Percentiles rank a stretch among this genome's conserved stretches.
These are phyloP conservation scores for Eudemis profundana DNA, from an alignment of 2,888 invertebrate species.

Conservation along the genomic window DNA sequence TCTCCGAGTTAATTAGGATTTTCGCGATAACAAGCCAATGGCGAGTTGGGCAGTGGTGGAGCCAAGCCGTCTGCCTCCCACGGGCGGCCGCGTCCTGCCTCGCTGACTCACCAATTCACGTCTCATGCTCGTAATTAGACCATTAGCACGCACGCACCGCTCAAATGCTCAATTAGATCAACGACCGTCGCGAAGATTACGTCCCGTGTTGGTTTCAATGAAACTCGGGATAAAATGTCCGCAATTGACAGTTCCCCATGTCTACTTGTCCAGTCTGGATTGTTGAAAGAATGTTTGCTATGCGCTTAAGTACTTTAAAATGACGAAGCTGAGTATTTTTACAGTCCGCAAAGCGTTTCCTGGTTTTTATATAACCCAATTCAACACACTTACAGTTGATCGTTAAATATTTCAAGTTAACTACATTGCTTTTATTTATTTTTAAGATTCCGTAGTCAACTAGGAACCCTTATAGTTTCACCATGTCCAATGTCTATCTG, in stretches of 20 bases:
- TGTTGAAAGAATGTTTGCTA: constrained; percentile 10
- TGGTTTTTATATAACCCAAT: no score
- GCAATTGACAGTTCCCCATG: constrained; percentile 64
- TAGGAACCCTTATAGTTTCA: no score
- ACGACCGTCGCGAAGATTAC: constrained; percentile 80
- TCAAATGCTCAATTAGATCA: constrained; percentile 82
- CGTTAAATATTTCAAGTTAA: no score
- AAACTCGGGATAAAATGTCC: constrained; percentile 61
- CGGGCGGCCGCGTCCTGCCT: constrained; percentile 73
- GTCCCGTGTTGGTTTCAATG: constrained; percentile 66
- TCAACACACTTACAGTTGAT: no score
- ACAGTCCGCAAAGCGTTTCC: no score
- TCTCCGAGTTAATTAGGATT: constrained; percentile 14
- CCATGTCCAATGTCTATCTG: no score
- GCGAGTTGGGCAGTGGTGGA: constrained; percentile 56
- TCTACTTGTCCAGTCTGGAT: constrained; percentile 49
- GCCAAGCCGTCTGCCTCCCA: constrained; percentile 84
- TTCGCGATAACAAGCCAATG: constrained; percentile 11
- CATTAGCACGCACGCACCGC: constrained; percentile 83
- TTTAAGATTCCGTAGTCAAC: no score
- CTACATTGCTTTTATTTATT: no score
- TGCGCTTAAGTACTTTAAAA: background rate
- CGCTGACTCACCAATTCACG: constrained; percentile 80
- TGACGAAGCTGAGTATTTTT: background rate
- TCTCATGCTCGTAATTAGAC: constrained; percentile 80